phyloP scores from a whole-genome alignment of 2,113 vertebrate species.

The Colistium nudipinnis region DNA sequence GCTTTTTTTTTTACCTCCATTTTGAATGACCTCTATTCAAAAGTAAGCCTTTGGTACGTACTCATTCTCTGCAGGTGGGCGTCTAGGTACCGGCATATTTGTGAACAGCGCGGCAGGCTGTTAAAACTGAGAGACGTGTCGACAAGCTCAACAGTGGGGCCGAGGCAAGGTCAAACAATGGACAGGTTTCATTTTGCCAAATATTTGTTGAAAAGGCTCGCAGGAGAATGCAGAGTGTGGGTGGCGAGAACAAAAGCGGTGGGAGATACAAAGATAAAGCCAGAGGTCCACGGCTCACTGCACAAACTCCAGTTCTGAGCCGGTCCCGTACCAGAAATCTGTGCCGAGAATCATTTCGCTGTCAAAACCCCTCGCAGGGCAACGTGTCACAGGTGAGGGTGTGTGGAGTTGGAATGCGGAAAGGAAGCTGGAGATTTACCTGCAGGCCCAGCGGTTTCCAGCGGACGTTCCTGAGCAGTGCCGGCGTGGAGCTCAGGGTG shows the following conservation, averaged over 20 bases:
- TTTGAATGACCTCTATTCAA: not conserved
- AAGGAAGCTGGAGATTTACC: slow-evolving; percentile 73
- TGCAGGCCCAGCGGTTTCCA: slow-evolving; percentile 91
- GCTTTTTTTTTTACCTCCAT: not conserved
- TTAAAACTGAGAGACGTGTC: slow-evolving; percentile 24
- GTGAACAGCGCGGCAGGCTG: slow-evolving; percentile 46
- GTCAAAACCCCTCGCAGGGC: no score
- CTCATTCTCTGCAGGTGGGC: not conserved
- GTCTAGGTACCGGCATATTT: slow-evolving; percentile 31
- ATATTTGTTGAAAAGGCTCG: slow-evolving; percentile 39
- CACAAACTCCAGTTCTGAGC: not conserved
- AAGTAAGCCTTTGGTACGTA: not conserved
- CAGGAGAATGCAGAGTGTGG: slow-evolving; percentile 41
- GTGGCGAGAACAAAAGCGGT: slow-evolving; percentile 14
- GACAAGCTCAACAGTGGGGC: slow-evolving; percentile 27
- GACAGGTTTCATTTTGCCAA: slow-evolving; percentile 35
- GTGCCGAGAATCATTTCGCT: not conserved
- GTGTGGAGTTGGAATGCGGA: not conserved
- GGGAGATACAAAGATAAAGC: slow-evolving; percentile 19
- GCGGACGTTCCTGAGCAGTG: slow-evolving; percentile 89
- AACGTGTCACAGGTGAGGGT: no score
- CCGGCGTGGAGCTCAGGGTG: slow-evolving; percentile 88
- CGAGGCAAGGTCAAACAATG: slow-evolving; percentile 52
- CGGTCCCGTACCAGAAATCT: no score
- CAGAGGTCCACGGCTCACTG: slow-evolving; percentile 14